Base-by-base conservation (phyloP, 1,140 invertebrate species). In the Cardiocondyla obscurior region DNA sequence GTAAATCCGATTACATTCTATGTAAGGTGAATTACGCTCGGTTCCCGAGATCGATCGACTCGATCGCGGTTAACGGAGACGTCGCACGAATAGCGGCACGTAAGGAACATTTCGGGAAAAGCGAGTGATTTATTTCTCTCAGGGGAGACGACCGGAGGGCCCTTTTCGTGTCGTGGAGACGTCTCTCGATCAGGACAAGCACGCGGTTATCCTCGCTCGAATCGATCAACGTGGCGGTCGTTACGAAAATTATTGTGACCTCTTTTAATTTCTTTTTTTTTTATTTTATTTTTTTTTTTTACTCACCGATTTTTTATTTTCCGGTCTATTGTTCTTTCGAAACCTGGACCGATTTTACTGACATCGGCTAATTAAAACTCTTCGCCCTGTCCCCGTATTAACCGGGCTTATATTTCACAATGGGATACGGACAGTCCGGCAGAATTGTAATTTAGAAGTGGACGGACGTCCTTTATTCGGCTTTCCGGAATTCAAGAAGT, bases 301-400 rank as follows among this genome's bases (percentile, higher is more conserved):
- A 10, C 3, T 12, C 10, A 30, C 36, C 53, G n/a, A 74, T 74
- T 2, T 39, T 76, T 76, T 49, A 76, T 76, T 62, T 76, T 14
- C 19, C 8, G 19, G 58, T 64, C 30, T 19, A 62, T 64, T 64
- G 19, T 49, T 64, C 57, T n/a, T n/a, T 36, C 58, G 19, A 7
- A 7, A 39, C 25, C 14, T 44, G 14, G 28, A 39, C 12, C 44
- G 30, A 46, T 51, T 49, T 39, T 46, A 36, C 42, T n/a, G 42
- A 64, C n/a, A 12, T 60, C 14, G 19, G 22, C 14, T 76, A 76
- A 76, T 76, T 76, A 76, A 76, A 76, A 62, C 51, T 51, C 30
- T 64, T 8, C 70, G 30, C 46, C 22, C 14, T 69, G 16, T 7
- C 36, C 30, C n/a, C 10, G 25, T 19, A 7, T 60, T 58, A 60